Base-by-base conservation (phyloP, 1,140 invertebrate genomes). In the Octopus sinensis region DNA sequence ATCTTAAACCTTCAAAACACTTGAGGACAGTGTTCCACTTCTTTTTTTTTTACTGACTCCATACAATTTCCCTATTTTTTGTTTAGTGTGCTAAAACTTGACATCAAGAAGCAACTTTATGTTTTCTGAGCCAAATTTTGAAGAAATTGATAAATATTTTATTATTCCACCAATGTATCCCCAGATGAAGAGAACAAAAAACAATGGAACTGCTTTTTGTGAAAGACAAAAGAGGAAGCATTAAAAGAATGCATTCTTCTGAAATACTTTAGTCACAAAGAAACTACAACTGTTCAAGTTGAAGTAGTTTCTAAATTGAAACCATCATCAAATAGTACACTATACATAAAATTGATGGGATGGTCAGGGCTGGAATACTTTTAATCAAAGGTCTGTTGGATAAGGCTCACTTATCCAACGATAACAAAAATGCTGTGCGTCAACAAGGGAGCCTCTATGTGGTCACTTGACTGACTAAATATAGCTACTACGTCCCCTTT, bases 61-160 rank as follows among this genome's bases (percentile, higher is more conserved):
- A 68, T 68, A 68, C 62, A 68, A 68, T 68, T 68, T 68, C 62
- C n/a, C 62, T 68, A 68, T 68, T 68, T 68, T 68, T 68, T 1
- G 62, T 13, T 68, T 68, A 68, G 62, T 68, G n/a, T 68, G 62
- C 62, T 68, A 68, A 68, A 68, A 68, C 12, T n/a, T 3, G 3
- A 68, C 62, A 68, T 13, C 62, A 68, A n/a, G 12, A 68, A 68
- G 62, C 62, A 68, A 68, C 62, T 68, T 68, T n/a, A 68, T 68
- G 12, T 68, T 68, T 68, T 68, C 62, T n/a, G 1, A 68, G 12
- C 62, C 62, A 68, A n/a, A 68, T 68, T 13, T 68, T 68, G 1
- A 68, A 68, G 62, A 68, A 68, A 68, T 68, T 68, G n/a, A 68
- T 68, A 68, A 68, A 12, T 68, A 68, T 68, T 68, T 17, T 76